phyloP scores from a whole-genome alignment of 1,140 invertebrate genomes.

The Platyscapa corneri region DNA sequence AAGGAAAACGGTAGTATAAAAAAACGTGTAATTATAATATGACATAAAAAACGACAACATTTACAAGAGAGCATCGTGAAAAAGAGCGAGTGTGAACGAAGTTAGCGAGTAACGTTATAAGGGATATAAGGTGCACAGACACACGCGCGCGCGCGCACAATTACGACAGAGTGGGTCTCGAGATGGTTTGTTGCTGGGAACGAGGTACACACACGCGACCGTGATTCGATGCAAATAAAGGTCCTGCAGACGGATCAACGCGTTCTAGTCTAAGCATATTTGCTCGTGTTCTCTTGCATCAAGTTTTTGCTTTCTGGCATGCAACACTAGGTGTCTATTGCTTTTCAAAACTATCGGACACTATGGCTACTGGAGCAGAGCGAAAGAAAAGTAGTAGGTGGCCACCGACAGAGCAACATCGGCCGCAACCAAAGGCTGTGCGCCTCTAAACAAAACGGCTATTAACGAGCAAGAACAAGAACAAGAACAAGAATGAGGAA shows the following conservation, averaged over 20 bases:
- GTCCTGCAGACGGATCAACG: conserved; percentile 13
- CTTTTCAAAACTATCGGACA: conserved; percentile 47
- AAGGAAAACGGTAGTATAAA: conserved; percentile 1
- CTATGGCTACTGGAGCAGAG: background rate
- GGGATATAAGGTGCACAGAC: too few relatives aligned
- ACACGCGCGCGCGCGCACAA: background rate
- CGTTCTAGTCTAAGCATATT: conserved; percentile 15
- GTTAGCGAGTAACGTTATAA: too few relatives aligned
- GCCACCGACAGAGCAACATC: background rate
- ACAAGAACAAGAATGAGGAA: background rate
- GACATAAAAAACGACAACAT: conserved; percentile 12
- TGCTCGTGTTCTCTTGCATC: conserved; percentile 18
- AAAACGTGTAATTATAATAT: conserved; percentile 11
- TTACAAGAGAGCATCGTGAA: conserved; percentile 38
- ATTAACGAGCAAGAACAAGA: background rate
- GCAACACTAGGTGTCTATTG: conserved; percentile 40
- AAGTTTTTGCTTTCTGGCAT: conserved; percentile 35
- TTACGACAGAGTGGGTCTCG: background rate
- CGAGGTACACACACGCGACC: background rate
- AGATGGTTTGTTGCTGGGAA: background rate
- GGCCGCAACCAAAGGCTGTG: background rate
- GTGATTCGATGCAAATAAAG: conserved; percentile 31
- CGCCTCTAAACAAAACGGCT: conserved; percentile 10
- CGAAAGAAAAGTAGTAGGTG: conserved; percentile 5
- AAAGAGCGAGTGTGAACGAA: too few relatives aligned